Evolutionary conservation across 2,797 vertebrate species (phyloP), one percentile per base, ranked within the genome.

Genomic region (Anolis apletophallus): DNA sequence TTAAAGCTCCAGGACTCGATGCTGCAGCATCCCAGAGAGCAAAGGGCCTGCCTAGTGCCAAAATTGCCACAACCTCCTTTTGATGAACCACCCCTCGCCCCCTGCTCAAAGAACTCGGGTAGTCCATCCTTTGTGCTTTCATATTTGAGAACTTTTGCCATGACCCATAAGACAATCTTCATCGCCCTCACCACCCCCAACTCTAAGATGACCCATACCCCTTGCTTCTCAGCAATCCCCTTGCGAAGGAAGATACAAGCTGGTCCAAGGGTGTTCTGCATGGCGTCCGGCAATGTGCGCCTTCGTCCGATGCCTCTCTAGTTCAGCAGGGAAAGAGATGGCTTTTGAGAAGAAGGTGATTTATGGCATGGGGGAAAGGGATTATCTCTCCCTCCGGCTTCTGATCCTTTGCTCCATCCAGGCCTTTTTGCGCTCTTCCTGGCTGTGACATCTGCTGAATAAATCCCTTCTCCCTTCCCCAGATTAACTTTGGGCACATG

Each of bases 241-340:
- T 96, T 96, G 61, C 94, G 92, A 77, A 96, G 61, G 85, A 96
- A 96, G 91, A 96, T 96, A 91, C 96, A 96, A 73, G 96, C 95
- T 0, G 96, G 94, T 21, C 95, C 96, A 86, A 92, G 21, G 8
- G 90, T 76, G 29, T 95, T 87, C 91, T 95, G 94, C 96, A 96
- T 95, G 87, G 85, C 64, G 23, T 61, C 19, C 64, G 34, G 80
- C 1, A 52, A 59, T 59, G 73, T 7, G 34, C 14, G 5, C 50
- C 80, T 23, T 19, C 3, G 19, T 71, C 73, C 5, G 81, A 61
- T 14, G 32, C 55, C 57, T 12, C 59, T 54, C 26, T 34, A 57
- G 10, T 80, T 79, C 16, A 54, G 40, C 55, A 21, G 75, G 21
- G n/a, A 17, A 61, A 75, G 80, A 78, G 40, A 17, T 16, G 23